phyloP scores from a whole-genome alignment of 1,140 invertebrate species.

The Penaeus japonicus region DNA sequence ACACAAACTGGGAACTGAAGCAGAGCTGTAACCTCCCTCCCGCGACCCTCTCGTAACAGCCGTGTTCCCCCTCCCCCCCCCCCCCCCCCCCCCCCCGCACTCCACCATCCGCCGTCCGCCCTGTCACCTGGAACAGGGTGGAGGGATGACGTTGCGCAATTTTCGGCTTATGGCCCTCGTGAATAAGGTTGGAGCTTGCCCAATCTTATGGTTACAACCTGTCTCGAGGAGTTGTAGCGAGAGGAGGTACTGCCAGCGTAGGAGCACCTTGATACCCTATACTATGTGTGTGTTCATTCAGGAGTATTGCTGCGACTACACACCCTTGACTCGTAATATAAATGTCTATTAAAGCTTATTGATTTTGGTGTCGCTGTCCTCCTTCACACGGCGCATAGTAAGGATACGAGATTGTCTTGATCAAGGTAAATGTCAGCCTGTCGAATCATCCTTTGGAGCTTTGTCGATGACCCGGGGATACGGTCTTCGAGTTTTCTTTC shows the following conservation, averaged over 20 bases:
- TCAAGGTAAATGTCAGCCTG: too few species aligned
- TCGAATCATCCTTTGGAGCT: too few species aligned
- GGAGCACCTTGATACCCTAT: not conserved
- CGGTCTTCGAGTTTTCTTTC: too few species aligned
- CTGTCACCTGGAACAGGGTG: not conserved
- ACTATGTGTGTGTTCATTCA: not conserved
- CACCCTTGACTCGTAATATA: too few species aligned
- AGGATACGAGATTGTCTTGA: too few species aligned
- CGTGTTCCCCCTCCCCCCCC: not conserved
- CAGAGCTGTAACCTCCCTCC: not conserved
- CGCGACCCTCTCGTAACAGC: not conserved
- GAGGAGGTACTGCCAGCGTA: constrained; percentile 29
- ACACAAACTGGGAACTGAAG: not conserved
- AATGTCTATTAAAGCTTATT: too few species aligned
- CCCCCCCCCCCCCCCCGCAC: not conserved
- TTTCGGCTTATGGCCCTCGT: not conserved
- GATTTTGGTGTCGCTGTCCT: too few species aligned
- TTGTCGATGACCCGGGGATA: too few species aligned
- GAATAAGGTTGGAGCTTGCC: not conserved
- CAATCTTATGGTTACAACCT: not conserved
- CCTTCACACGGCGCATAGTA: too few species aligned
- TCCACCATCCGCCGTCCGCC: not conserved
- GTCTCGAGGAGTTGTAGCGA: not conserved
- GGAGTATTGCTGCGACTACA: not conserved
- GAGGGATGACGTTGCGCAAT: not conserved